Conservation (phyloP, 2,888 invertebrate species). For the Apotomis betuletana region DNA sequence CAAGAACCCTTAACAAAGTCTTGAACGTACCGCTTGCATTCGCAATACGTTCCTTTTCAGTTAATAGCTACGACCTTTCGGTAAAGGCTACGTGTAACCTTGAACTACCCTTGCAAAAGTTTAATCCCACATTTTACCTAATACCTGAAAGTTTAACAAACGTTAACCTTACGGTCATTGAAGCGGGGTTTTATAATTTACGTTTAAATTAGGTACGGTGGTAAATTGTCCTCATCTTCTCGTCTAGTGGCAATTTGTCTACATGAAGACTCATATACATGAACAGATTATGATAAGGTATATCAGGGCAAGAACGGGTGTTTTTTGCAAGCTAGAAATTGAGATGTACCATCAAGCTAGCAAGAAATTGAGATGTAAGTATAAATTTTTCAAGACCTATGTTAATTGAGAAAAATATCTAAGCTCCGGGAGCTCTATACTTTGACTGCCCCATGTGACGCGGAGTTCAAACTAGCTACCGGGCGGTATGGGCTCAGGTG, state of each 20-base stretch:
- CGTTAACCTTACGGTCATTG: not conserved
- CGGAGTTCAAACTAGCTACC: no score
- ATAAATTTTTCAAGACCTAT: no score
- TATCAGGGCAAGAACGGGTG: no score
- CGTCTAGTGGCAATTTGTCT: conserved; percentile 1
- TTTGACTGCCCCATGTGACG: no score
- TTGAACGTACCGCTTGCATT: not conserved
- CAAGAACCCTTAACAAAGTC: not conserved
- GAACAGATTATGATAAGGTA: no score
- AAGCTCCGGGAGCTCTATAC: no score
- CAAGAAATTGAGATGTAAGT: no score
- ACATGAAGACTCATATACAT: not conserved
- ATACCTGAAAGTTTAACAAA: conserved; percentile 1
- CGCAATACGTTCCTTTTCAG: conserved; percentile 1
- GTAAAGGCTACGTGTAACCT: conserved; percentile 14
- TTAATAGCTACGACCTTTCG: conserved; percentile 10
- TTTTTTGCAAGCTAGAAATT: no score
- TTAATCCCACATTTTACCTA: conserved; percentile 2
- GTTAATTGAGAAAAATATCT: no score
- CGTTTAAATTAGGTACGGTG: conserved; percentile 7
- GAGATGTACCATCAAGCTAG: no score
- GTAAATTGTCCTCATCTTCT: conserved; percentile 13
- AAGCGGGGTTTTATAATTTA: not conserved
- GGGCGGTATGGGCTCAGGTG: no score
- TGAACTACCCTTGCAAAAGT: conserved; percentile 10